phyloP scores from a whole-genome alignment of 37 sponge, comb jelly and placozoan genomes.

The Spongia lamella region DNA sequence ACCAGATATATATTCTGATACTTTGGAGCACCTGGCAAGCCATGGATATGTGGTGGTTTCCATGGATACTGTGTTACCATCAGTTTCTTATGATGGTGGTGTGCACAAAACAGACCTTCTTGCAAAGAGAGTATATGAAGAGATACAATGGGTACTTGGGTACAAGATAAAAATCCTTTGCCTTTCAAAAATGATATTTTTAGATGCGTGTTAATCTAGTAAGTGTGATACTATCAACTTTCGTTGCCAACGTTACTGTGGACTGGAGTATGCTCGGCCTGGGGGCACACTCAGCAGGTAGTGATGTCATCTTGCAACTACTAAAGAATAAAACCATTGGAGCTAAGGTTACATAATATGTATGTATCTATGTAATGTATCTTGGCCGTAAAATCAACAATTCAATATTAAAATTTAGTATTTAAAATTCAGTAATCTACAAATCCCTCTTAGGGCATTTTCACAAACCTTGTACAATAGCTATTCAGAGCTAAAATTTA shows the following conservation, averaged over 20 bases:
- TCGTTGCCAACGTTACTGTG: conserved; percentile 16
- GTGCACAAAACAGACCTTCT: background rate
- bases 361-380: background rate
- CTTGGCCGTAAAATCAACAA: no score
- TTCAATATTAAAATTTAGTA: no score
- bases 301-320: conserved; percentile 35
- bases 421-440: no score
- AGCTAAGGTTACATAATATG: conserved; percentile 27
- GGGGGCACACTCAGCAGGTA: conserved; percentile 50
- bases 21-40: conserved; percentile 29
- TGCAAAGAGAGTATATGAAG: conserved; percentile 5
- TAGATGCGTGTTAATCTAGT: conserved; percentile 38
- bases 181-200: background rate
- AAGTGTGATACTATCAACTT: conserved; percentile 13
- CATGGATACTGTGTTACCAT: conserved; percentile 19
- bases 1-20: conserved; percentile 41
- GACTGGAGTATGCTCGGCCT: conserved; percentile 52
- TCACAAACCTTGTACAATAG: no score
- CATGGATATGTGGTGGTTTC: conserved; percentile 48
- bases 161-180: background rate
- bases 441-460: no score
- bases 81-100: conserved; percentile 1
- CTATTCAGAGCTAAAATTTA: no score
- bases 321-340: conserved; percentile 29
- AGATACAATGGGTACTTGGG: conserved; percentile 43